Evolutionary conservation across 1,140 invertebrate genomes (phyloP).

Genomic region (Aphaenogaster floridana): DNA sequence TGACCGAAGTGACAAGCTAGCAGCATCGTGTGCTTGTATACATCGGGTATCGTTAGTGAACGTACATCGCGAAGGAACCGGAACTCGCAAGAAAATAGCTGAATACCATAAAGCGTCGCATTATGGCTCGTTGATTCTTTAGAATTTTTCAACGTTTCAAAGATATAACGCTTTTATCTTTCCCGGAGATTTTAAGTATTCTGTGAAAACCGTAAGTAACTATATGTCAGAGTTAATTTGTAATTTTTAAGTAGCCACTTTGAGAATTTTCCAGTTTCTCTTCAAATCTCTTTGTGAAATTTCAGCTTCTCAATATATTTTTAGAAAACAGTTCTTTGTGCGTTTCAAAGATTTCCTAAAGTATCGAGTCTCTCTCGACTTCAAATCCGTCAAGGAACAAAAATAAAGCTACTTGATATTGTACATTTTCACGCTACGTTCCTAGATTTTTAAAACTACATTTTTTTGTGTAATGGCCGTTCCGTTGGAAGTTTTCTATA

Average conservation of each 20-base stretch:
- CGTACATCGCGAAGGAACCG: constrained; percentile 14
- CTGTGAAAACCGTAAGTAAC: background rate
- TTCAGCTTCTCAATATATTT: background rate
- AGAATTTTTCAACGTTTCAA: constrained; percentile 19
- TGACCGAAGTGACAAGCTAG: constrained; percentile 58
- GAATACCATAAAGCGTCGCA: constrained; percentile 28
- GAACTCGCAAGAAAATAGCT: constrained; percentile 44
- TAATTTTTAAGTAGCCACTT: background rate
- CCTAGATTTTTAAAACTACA: background rate
- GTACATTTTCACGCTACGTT: background rate
- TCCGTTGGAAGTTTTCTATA: constrained; percentile 28
- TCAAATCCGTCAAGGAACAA: background rate
- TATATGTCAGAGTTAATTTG: background rate
- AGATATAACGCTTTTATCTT: background rate
- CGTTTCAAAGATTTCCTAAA: background rate
- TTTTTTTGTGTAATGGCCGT: constrained; percentile 6
- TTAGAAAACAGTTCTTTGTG: background rate
- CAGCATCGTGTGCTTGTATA: constrained; percentile 52
- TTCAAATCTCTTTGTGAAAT: background rate
- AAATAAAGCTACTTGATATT: background rate
- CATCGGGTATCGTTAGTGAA: constrained; percentile 49
- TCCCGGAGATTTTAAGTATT: background rate
- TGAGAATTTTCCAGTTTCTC: background rate
- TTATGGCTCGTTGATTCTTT: background rate
- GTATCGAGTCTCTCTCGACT: background rate